Percentiles rank a stretch among this genome's conserved stretches.
phyloP scores from a whole-genome alignment of 1,140 invertebrate genomes.

The Nixonia krombeini region DNA sequence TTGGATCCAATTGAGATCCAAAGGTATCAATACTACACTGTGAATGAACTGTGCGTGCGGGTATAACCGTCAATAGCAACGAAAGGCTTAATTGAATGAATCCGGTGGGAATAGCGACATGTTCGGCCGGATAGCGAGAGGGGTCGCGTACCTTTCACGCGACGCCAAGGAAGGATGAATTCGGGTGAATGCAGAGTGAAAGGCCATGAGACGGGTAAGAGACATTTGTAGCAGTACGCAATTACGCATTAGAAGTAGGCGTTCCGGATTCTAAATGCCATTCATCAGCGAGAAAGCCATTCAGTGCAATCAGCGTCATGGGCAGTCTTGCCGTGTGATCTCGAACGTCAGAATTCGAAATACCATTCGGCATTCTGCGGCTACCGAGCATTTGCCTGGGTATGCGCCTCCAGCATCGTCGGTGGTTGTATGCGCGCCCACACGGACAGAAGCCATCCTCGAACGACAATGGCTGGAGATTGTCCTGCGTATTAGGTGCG shows the following conservation, averaged over 20 bases:
- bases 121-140: too few species aligned
- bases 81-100: conserved; percentile 42
- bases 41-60: too few species aligned
- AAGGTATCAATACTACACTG: too few species aligned
- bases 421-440: conserved; percentile 38
- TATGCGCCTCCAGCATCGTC: conserved; percentile 37
- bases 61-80: too few species aligned
- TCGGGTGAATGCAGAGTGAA: too few species aligned
- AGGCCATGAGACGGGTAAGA: too few species aligned
- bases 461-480: conserved; percentile 31
- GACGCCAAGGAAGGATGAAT: too few species aligned
- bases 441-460: conserved; percentile 17
- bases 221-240: too few species aligned
- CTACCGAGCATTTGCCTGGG: conserved; percentile 27
- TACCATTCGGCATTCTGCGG: conserved; percentile 34
- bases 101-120: conserved; percentile 31
- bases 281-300: too few species aligned
- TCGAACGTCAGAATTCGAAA: conserved; percentile 26
- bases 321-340: conserved; percentile 15
- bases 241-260: conserved; percentile 24
- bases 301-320: neutral
- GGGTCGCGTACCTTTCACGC: too few species aligned
- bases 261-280: too few species aligned
- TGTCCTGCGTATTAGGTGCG: conserved; percentile 33
- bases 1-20: too few species aligned